These are phyloP conservation scores for Cynopterus brachyotis DNA, from an alignment of 2,113 vertebrate genomes.

Conservation along the genomic window DNA sequence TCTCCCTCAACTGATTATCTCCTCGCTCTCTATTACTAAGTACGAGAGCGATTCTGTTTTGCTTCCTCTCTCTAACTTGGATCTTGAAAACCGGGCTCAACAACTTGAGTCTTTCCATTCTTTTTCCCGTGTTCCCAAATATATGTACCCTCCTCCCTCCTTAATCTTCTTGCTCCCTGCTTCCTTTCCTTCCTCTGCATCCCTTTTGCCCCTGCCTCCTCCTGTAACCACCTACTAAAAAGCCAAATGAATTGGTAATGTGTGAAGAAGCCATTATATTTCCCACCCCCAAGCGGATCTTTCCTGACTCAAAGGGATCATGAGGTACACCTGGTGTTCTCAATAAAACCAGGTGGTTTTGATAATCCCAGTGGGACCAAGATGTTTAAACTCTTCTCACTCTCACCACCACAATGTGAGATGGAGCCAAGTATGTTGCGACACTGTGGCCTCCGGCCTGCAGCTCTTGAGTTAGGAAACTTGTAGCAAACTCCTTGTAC, in stretches of 20 bases:
- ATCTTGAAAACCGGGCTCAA: neutral
- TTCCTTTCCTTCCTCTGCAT: neutral
- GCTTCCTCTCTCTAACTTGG: neutral
- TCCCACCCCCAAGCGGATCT: neutral
- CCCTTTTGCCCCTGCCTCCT: neutral
- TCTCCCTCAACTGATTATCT: neutral
- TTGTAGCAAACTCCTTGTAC: neutral
- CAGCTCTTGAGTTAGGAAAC: constrained; percentile 24
- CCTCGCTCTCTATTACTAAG: neutral
- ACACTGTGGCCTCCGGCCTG: neutral
- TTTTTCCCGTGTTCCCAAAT: neutral
- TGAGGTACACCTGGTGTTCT: neutral
- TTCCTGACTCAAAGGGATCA: neutral
- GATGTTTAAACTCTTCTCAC: constrained; percentile 45
- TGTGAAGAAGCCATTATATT: neutral
- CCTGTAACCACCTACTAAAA: neutral
- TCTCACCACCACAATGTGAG: neutral
- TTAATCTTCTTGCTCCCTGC: neutral
- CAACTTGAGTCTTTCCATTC: neutral
- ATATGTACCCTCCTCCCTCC: neutral
- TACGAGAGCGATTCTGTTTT: neutral
- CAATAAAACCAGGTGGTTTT: neutral
- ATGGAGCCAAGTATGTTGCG: constrained; percentile 37
- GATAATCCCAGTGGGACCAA: neutral
- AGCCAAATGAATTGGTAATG: neutral